Evolutionary conservation across 2,888 invertebrate genomes (phyloP).

Genomic region (Alloscopus bannaensis): DNA sequence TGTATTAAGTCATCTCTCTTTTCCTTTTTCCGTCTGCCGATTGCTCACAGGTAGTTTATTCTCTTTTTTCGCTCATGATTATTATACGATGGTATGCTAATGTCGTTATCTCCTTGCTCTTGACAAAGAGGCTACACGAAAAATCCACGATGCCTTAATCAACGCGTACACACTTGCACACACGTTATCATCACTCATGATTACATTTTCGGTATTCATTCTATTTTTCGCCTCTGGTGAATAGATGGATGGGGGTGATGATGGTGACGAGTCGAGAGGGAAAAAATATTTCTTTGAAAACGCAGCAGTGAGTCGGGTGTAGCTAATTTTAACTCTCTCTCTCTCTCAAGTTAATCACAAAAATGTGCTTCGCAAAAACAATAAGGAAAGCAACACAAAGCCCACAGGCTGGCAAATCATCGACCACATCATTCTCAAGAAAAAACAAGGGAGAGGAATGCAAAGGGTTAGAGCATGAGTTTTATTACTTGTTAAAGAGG

Average conservation of each 20-base stretch:
- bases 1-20: constrained; percentile 60
- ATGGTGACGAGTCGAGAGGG: too few relatives aligned
- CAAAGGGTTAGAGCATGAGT: too few relatives aligned
- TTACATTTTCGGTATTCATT: too few relatives aligned
- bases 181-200: constrained; percentile 15
- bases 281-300: constrained; percentile 29
- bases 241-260: constrained; percentile 5
- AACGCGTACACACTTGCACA: too few relatives aligned
- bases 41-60: too few relatives aligned
- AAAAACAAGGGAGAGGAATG: too few relatives aligned
- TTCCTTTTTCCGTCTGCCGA: background rate
- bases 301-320: constrained; percentile 41
- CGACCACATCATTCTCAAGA: too few relatives aligned
- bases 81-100: constrained; percentile 55
- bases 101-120: constrained; percentile 45
- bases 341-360: constrained; percentile 30
- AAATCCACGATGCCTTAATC: constrained; percentile 19
- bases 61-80: constrained; percentile 12
- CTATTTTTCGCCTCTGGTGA: constrained; percentile 50
- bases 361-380: constrained; percentile 18
- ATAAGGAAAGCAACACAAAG: constrained; percentile 8
- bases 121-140: constrained; percentile 19
- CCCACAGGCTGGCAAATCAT: constrained; percentile 18
- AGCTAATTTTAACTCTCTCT: constrained; percentile 57
- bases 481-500: too few relatives aligned